Base-by-base conservation (phyloP, 1,140 invertebrate genomes). In the Laupala kohalensis region DNA sequence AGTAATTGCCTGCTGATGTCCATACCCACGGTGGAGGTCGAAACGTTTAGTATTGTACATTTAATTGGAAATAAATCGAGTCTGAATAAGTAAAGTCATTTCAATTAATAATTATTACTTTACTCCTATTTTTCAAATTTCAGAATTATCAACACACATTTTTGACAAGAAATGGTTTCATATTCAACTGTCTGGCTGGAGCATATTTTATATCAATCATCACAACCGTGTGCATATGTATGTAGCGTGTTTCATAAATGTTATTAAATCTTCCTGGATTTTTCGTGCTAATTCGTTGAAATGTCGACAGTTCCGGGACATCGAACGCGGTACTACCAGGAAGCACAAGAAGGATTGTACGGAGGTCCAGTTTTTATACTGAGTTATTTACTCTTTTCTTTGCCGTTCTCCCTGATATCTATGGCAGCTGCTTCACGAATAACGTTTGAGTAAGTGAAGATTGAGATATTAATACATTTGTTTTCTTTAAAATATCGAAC, bases 251-350 rank as follows among this genome's bases (percentile, higher is more conserved):
- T n/a, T n/a, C n/a, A n/a, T n/a, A n/a, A n/a, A n/a, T n/a, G n/a
- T n/a, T n/a, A 15, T 53, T 66, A 28, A 12, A 67, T 15, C 25
- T 23, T 26, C 13, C n/a, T n/a, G n/a, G 9, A 73, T n/a, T 73
- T 26, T 23, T 29, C 53, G 25, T n/a, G 19, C 25, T 64, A 73
- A 73, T 9, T 68, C 12, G n/a, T n/a, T n/a, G 13, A 62, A 62
- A 13, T 62, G 53, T 62, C n/a, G n/a, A 3, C 77, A 95, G 93
- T 91, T 85, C 88, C 90, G 37, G 86, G 86, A 65, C 92, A 92
- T 81, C 83, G 94, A n/a, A 93, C 92, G 29, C 84, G 92, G 26
- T 96, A 95, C 79, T 95, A 94, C 73, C 92, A 95, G 79, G 94
- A 96, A 77, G 88, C 90, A 13, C 86, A 93, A 69, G 92, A 95